Evolutionary conservation across 1,140 invertebrate genomes (phyloP), one percentile per base, ranked within the genome.

Genomic region (Sycophaga agraensis): DNA sequence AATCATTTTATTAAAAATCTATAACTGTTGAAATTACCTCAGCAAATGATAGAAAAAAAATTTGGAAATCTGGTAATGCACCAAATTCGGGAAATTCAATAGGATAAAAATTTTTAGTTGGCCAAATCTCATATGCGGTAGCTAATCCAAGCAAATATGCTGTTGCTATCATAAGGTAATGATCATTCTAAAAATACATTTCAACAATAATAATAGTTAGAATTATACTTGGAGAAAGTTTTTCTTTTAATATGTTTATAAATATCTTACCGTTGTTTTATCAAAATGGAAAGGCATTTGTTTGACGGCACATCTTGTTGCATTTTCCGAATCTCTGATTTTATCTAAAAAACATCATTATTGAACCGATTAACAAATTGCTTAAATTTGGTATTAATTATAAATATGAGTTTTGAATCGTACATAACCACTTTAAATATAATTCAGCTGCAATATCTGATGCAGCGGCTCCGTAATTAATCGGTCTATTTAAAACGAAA

Each of bases 391-490:
- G 16, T 43, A 34, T 39, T 26, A 43, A 55, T 43, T 34, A n/a
- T n/a, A n/a, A 31, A 12, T 17, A 12, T 14, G 8, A 17, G 28
- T 40, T 43, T 37, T 22, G n/a, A n/a, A n/a, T 19, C 26, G 2
- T 53, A 50, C 55, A 58, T 35, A 63, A 35, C 55, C 48, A 63
- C 12, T 39, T 9, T 4, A 22, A 40, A 14, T 64, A 64, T 1
- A 64, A 2, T 22, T 59, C 28, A 0, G 49, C 37, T 4, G 56
- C 56, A 14, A 64, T 59, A 1, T 8, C 14, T n/a, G 56, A 43
- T 1, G 55, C 62, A 19, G 56, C 62, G 5, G 62, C 37, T 40
- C 55, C 62, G 17, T 59, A 64, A 26, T 64, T 64, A 6, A 64
- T 64, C 2, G 55, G 40, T 17, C 34, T 5, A 49, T 16, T 22